phyloP scores from a whole-genome alignment of 2,113 vertebrate genomes.

The Malurus melanocephalus region DNA sequence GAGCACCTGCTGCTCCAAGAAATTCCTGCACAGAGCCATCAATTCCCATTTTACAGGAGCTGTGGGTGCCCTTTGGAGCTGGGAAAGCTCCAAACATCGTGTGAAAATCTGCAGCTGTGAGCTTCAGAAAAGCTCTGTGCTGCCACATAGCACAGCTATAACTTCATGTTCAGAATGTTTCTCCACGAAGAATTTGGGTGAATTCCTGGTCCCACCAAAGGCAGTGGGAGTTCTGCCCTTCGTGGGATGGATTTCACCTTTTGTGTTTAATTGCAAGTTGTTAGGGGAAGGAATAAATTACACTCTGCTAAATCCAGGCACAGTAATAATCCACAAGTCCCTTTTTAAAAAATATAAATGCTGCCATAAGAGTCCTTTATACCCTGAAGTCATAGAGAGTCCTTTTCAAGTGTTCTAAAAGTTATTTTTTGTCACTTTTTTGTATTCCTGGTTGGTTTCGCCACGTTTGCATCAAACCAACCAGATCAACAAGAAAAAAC shows the following conservation, averaged over 20 bases:
- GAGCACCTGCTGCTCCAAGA: not conserved
- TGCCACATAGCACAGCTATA: not conserved
- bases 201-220: not conserved
- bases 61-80: not conserved
- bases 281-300: not conserved
- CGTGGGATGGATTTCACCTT: not conserved
- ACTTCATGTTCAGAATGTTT: not conserved
- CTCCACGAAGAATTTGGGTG: not conserved
- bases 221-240: not conserved
- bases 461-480: conserved; percentile 26
- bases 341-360: not conserved
- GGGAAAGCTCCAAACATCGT: not conserved
- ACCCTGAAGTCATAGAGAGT: not conserved
- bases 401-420: not conserved
- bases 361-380: not conserved
- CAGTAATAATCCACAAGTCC: not conserved
- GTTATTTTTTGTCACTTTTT: not conserved
- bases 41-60: not conserved
- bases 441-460: not conserved
- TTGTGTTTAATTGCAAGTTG: not conserved
- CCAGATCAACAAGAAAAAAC: conserved; percentile 3
- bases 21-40: rapidly evolving
- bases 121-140: not conserved
- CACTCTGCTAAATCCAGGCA: not conserved
- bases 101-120: not conserved